phyloP scores from a whole-genome alignment of 2,797 vertebrate genomes.

The Menidia menidia region DNA sequence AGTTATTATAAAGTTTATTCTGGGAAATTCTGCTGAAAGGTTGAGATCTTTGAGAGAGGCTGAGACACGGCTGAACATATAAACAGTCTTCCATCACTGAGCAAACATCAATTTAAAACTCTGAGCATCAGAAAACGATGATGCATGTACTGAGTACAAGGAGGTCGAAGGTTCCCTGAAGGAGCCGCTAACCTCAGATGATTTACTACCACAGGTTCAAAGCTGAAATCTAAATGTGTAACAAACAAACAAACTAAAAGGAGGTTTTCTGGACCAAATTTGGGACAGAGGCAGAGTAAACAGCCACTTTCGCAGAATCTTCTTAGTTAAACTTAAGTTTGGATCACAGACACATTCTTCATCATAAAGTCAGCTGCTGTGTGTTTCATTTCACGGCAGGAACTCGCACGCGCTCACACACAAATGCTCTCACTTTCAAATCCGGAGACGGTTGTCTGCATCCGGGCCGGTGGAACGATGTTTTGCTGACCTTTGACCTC shows the following conservation, averaged over 20 bases:
- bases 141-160: conserved; percentile 29
- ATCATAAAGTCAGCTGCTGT: conserved; percentile 18
- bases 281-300: neutral
- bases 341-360: conserved; percentile 10
- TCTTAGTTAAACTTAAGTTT: neutral
- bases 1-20: neutral
- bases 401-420: conserved; percentile 5
- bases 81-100: conserved; percentile 34
- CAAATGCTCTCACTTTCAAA: conserved; percentile 32
- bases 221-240: conserved; percentile 12
- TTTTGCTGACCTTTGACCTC: conserved; percentile 43
- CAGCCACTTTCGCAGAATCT: neutral
- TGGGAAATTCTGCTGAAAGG: conserved; percentile 2
- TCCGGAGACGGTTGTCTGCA: conserved; percentile 45
- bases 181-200: conserved; percentile 36
- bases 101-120: conserved; percentile 30
- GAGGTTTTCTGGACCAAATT: neutral
- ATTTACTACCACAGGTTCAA: conserved; percentile 37
- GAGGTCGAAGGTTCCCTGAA: conserved; percentile 50
- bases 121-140: conserved; percentile 39
- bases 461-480: conserved; percentile 32
- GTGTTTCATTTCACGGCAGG: conserved; percentile 35
- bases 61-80: conserved; percentile 7
- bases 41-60: neutral
- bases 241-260: conserved; percentile 26